phyloP scores from a whole-genome alignment of 2,888 invertebrate genomes.

The Nezara viridula region DNA sequence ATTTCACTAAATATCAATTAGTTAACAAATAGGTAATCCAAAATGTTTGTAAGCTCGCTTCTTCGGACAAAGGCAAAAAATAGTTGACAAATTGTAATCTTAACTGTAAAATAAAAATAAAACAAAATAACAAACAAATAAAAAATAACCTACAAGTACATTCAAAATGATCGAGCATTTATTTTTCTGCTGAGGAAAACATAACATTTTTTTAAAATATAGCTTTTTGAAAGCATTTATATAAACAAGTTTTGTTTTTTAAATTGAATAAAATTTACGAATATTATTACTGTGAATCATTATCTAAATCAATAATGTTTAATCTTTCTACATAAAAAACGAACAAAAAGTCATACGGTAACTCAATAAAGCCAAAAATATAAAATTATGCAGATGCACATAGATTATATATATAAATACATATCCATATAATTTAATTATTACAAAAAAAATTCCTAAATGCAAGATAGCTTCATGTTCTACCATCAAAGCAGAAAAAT shows the following conservation, averaged over 20 bases:
- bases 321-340: background rate
- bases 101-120: too few relatives aligned
- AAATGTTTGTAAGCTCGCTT: conserved; percentile 64
- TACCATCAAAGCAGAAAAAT: conserved; percentile 58
- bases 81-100: conserved; percentile 20
- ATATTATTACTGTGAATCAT: background rate
- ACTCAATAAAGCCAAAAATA: background rate
- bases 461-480: conserved; percentile 52
- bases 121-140: background rate
- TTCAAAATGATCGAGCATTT: background rate
- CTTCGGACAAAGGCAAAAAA: conserved; percentile 61
- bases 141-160: background rate
- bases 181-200: conserved; percentile 49
- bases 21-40: conserved; percentile 58
- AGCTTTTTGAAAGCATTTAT: background rate
- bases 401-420: background rate
- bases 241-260: background rate
- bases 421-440: background rate
- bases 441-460: conserved; percentile 34
- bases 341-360: background rate
- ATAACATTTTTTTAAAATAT: background rate
- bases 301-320: background rate
- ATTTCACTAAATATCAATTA: conserved; percentile 45
- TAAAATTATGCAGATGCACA: background rate
- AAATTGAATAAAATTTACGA: background rate